Evolutionary conservation across 2,888 invertebrate genomes (phyloP).

Genomic region (Mechanitis messenoides): DNA sequence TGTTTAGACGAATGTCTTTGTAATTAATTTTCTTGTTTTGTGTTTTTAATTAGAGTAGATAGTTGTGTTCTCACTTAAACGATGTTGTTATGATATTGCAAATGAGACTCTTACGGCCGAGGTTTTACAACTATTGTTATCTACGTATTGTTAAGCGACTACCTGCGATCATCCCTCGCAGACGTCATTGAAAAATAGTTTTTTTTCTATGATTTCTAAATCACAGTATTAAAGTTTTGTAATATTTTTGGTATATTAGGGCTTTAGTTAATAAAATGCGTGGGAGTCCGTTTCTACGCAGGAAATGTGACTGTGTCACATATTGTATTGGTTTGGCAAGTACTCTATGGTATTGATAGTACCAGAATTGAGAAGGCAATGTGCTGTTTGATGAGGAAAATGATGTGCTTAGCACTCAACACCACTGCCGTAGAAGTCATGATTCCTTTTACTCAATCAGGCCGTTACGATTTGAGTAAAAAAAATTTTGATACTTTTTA

Average conservation of each 20-base stretch:
- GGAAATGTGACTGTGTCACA: constrained; percentile 48
- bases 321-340: constrained; percentile 49
- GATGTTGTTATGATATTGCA: neutral
- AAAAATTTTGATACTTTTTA: too few species aligned
- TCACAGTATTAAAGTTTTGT: constrained; percentile 50
- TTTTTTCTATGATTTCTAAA: constrained; percentile 55
- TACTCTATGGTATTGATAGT: constrained; percentile 53
- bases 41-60: too few species aligned
- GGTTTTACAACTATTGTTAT: neutral
- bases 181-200: constrained; percentile 27
- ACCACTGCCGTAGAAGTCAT: constrained; percentile 66
- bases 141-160: constrained; percentile 16
- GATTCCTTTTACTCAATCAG: constrained; percentile 52
- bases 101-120: neutral
- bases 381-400: constrained; percentile 57
- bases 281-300: constrained; percentile 69
- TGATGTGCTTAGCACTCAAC: constrained; percentile 62
- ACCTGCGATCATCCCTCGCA: constrained; percentile 35
- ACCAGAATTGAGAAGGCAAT: constrained; percentile 37
- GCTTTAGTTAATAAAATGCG: constrained; percentile 12
- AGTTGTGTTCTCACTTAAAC: too few species aligned
- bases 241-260: constrained; percentile 33
- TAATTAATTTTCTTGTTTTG: too few species aligned
- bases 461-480: too few species aligned
- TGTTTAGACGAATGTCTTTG: too few species aligned